Evolutionary conservation across 2,113 vertebrate genomes (phyloP), one percentile per base, ranked within the genome.

Genomic region (Mesembrinibis cayennensis): DNA sequence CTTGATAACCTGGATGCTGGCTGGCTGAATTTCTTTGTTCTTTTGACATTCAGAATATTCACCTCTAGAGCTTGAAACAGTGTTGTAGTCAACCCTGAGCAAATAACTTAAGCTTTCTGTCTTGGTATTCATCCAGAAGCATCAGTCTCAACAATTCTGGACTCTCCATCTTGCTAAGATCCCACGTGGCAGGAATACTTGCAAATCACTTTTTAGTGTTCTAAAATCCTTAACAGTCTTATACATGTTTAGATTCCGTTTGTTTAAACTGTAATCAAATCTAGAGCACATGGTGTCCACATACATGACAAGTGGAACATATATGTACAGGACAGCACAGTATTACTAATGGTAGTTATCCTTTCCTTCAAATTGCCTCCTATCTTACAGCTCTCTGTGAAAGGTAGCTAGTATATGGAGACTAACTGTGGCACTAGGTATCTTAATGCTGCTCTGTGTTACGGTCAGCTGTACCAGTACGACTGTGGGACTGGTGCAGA

Each of bases 211-310:
- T 80, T 61, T 52, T 49, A 47, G n/a, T 55, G 16, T 58, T 90
- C 30, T 89, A 34, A 86, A 47, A 50, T 91, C 49, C 44, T 67
- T 26, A 40, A 49, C 8, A 47, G 30, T 62, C 45, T 70, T 42
- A 16, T 13, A 12, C 5, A 0, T 50, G 42, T 76, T 87, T 69
- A 65, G n/a, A 45, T 56, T 73, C 19, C 13, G 10, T 77, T 88
- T 86, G 11, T 53, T 63, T 76, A 53, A 93, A 53, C n/a, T 55
- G 2, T 66, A 52, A 22, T 79, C 4, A 82, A 74, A 58, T 52
- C 62, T 67, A 22, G 8, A 81, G 32, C 4, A 17, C 1, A 0
- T 45, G 11, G 7, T 62, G 36, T 87, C 0, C 2, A 50, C 11
- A 3, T 59, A 27, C 40, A 8, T 29, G 38, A 27, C 10, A 61